Evolutionary conservation across 2,888 invertebrate species (phyloP).

Genomic region (Lumbricus terrestris): DNA sequence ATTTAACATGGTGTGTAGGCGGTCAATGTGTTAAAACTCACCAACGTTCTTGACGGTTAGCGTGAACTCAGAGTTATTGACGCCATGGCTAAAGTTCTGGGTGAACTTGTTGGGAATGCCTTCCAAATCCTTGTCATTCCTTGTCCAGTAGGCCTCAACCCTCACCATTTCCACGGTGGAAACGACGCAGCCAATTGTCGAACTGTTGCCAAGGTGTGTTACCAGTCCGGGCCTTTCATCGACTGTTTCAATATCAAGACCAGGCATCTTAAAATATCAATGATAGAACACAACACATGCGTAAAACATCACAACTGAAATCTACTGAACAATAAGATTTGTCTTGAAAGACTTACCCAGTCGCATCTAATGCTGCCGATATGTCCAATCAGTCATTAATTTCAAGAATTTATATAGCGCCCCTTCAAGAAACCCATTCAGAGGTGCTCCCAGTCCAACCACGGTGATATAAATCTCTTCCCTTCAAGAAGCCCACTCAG

Average conservation of each 20-base stretch:
- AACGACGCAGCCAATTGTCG: slow-evolving; percentile 14
- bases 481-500: too few relatives aligned
- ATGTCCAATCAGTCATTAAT: too few relatives aligned
- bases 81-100: not conserved
- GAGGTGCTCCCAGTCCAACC: not conserved
- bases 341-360: too few relatives aligned
- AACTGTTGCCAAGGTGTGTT: slow-evolving; percentile 18
- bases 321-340: too few relatives aligned
- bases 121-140: not conserved
- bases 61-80: slow-evolving; percentile 10
- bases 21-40: too few relatives aligned
- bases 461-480: not conserved
- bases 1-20: too few relatives aligned
- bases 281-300: not conserved
- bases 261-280: not conserved
- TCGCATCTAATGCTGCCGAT: too few relatives aligned
- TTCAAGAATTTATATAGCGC: too few relatives aligned
- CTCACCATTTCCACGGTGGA: not conserved
- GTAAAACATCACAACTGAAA: too few relatives aligned
- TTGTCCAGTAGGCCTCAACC: not conserved
- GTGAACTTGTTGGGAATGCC: slow-evolving; percentile 17
- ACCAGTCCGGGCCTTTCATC: not conserved
- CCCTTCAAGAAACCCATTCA: too few relatives aligned
- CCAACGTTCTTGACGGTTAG: slow-evolving; percentile 24
- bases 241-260: slow-evolving; percentile 6